phyloP scores from a whole-genome alignment of 2,113 vertebrate species.

The Neomonachus schauinslandi region DNA sequence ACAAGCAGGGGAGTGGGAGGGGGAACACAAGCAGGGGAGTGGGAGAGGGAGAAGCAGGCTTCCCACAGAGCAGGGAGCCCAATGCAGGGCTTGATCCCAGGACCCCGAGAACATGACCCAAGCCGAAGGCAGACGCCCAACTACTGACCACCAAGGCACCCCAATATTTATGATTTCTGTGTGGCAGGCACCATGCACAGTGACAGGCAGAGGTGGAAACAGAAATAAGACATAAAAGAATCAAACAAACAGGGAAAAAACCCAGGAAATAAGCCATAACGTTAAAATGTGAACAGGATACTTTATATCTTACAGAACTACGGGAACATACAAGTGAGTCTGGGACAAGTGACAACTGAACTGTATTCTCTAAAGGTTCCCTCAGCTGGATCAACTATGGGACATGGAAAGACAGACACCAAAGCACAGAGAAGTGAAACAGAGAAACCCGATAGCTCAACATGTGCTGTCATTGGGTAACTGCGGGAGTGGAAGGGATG shows the following conservation, averaged over 20 bases:
- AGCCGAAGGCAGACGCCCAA: too few relatives aligned
- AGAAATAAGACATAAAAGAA: not conserved
- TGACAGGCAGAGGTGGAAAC: not conserved
- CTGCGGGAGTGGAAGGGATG: not conserved
- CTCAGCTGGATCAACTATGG: not conserved
- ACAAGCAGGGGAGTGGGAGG: too few relatives aligned
- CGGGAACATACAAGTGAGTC: not conserved
- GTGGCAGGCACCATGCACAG: not conserved
- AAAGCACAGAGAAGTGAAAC: not conserved
- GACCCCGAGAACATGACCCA: too few relatives aligned
- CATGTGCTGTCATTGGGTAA: not conserved
- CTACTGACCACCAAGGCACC: too few relatives aligned
- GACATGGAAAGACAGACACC: not conserved
- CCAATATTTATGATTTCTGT: not conserved
- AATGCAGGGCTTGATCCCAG: too few relatives aligned
- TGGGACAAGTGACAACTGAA: not conserved
- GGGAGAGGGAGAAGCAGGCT: too few relatives aligned
- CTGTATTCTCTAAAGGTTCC: not conserved
- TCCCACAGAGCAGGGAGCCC: too few relatives aligned
- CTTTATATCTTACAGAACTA: not conserved
- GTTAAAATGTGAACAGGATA: not conserved
- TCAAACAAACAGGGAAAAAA: slow-evolving; percentile 11
- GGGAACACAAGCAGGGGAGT: too few relatives aligned
- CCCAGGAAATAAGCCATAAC: not conserved
- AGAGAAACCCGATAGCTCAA: not conserved